These are phyloP conservation scores for Argyrosomus japonicus DNA, from an alignment of 2,113 vertebrate species.

Conservation along the genomic window DNA sequence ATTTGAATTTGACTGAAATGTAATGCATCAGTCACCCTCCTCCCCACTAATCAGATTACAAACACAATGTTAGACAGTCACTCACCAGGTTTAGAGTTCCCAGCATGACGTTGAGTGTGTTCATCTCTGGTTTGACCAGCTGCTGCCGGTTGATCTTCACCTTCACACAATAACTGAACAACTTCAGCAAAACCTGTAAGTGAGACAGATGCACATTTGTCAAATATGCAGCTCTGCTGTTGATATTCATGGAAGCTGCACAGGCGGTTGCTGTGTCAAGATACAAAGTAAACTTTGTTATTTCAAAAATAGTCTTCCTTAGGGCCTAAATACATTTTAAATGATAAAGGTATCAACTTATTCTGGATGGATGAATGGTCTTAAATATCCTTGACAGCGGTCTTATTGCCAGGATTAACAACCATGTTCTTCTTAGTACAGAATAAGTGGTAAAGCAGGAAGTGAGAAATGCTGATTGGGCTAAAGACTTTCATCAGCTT, in stretches of 20 bases:
- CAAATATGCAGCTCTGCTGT: neutral
- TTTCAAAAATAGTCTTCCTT: neutral
- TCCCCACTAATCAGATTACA: neutral
- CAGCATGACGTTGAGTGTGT: slow-evolving; percentile 98
- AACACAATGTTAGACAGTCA: neutral
- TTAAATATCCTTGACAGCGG: too few relatives aligned
- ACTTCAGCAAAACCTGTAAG: slow-evolving; percentile 92
- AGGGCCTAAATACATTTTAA: neutral
- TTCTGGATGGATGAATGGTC: too few relatives aligned
- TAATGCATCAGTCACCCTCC: neutral
- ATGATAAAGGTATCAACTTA: neutral
- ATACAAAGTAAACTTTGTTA: neutral
- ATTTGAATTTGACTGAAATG: neutral
- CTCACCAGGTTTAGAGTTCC: slow-evolving; percentile 96
- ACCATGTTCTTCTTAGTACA: neutral
- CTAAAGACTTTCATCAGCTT: neutral
- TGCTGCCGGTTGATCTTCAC: slow-evolving; percentile 98
- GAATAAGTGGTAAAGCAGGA: neutral
- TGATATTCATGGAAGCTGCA: neutral
- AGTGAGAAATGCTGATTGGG: neutral
- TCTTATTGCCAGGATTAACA: neutral
- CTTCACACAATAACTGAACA: slow-evolving; percentile 98
- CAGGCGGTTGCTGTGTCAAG: neutral
- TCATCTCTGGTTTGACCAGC: slow-evolving; percentile 97
- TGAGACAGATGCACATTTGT: neutral